Evolutionary conservation across 2,113 vertebrate genomes (phyloP).

Genomic region (Phalacrocorax carbo): DNA sequence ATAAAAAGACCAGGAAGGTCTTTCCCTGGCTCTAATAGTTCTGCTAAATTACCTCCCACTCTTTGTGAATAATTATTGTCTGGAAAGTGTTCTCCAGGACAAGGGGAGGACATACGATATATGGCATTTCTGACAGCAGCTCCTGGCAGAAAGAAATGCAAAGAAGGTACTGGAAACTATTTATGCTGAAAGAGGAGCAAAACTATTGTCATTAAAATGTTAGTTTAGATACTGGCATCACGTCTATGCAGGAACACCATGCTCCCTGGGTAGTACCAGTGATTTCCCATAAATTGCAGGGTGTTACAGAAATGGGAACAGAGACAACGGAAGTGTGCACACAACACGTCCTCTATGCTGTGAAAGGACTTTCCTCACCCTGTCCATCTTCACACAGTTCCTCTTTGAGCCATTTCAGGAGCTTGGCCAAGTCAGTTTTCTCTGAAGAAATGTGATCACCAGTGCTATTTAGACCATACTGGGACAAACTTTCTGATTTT

Average conservation of each 20-base stretch:
- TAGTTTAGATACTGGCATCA: not conserved
- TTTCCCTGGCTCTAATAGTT: not conserved
- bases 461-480: not conserved
- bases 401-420: slow-evolving; percentile 1
- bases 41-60: not conserved
- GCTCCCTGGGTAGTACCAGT: not conserved
- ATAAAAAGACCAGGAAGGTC: not conserved
- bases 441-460: not conserved
- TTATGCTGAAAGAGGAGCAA: not conserved
- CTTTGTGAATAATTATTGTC: not conserved
- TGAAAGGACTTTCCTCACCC: not conserved
- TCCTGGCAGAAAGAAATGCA: not conserved
- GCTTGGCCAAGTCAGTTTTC: accelerated
- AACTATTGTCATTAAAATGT: not conserved
- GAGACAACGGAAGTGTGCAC: not conserved
- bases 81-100: not conserved
- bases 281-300: not conserved
- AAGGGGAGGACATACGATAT: not conserved
- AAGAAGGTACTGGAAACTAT: not conserved
- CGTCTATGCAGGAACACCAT: not conserved
- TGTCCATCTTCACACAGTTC: slow-evolving; percentile 37
- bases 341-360: accelerated
- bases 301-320: not conserved
- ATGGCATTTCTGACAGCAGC: not conserved
- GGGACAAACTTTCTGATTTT: not conserved